phyloP scores from a whole-genome alignment of 2,888 invertebrate species.

The Isoperla grammatica region DNA sequence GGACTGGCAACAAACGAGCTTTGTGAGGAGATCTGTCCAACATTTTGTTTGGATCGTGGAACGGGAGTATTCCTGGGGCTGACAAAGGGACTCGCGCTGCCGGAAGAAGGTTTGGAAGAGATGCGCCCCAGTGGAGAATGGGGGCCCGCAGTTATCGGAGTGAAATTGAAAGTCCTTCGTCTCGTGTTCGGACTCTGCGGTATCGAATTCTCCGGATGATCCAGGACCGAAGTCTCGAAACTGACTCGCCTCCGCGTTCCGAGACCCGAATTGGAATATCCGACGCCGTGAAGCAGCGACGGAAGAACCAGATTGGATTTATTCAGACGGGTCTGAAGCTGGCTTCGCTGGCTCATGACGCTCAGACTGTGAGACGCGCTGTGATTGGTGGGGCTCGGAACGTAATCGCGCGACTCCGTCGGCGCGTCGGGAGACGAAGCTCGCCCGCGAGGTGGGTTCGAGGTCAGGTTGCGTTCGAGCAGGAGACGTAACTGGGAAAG shows the following conservation, averaged over 20 bases:
- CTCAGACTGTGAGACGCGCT: conserved; percentile 21
- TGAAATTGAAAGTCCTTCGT: conserved; percentile 76
- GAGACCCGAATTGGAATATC: conserved; percentile 8
- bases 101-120: conserved; percentile 57
- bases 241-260: conserved; percentile 49
- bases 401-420: background rate
- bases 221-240: conserved; percentile 47
- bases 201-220: conserved; percentile 42
- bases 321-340: conserved; percentile 2
- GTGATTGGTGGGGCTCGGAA: background rate
- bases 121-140: conserved; percentile 55
- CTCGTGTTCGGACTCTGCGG: conserved; percentile 72
- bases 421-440: background rate
- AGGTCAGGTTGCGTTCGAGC: conserved; percentile 59
- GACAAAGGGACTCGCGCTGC: conserved; percentile 73
- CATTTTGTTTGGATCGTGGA: conserved; percentile 44
- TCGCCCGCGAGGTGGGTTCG: conserved; percentile 31
- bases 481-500: conserved; percentile 68
- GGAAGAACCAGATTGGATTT: conserved; percentile 35
- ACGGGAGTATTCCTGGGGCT: conserved; percentile 74
- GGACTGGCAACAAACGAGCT: background rate
- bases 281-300: background rate
- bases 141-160: conserved; percentile 78
- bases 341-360: conserved; percentile 22
- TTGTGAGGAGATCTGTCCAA: conserved; percentile 1